These are phyloP conservation scores for Mormyrus proboscirostris DNA, from an alignment of 2,797 vertebrate species.

Conservation along the genomic window DNA sequence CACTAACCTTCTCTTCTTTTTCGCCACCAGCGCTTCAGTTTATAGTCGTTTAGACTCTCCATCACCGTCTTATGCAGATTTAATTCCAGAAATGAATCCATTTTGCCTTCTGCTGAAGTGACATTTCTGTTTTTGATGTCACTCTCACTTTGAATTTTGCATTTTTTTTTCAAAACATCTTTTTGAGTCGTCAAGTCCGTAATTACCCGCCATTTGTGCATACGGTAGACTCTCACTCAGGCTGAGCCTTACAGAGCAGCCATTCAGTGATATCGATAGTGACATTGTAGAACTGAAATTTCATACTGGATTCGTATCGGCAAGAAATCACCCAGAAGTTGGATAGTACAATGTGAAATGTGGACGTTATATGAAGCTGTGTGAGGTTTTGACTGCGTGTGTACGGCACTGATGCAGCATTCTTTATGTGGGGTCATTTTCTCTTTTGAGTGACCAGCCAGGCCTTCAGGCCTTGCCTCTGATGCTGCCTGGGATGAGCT, in stretches of 20 bases:
- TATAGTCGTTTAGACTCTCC: not conserved
- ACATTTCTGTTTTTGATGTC: not conserved
- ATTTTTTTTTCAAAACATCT: not conserved
- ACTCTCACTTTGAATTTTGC: not conserved
- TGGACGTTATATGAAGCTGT: not conserved
- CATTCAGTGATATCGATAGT: not conserved
- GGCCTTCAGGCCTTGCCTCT: not conserved
- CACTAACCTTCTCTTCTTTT: not conserved
- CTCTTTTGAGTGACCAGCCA: not conserved
- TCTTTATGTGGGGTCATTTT: not conserved
- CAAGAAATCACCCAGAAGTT: not conserved
- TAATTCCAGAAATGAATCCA: not conserved
- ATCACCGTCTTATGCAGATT: not conserved
- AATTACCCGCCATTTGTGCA: not conserved
- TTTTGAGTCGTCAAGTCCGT: not conserved
- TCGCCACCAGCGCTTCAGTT: not conserved
- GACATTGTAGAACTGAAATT: not conserved
- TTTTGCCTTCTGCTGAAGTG: not conserved
- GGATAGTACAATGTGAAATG: not conserved
- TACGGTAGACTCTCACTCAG: not conserved
- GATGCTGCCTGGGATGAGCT: not conserved
- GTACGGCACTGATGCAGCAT: not conserved
- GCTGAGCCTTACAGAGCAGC: not conserved
- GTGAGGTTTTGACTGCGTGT: not conserved
- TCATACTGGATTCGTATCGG: not conserved